These are phyloP conservation scores for Ormyrus thymus DNA, from an alignment of 2,888 invertebrate genomes.

Conservation along the genomic window DNA sequence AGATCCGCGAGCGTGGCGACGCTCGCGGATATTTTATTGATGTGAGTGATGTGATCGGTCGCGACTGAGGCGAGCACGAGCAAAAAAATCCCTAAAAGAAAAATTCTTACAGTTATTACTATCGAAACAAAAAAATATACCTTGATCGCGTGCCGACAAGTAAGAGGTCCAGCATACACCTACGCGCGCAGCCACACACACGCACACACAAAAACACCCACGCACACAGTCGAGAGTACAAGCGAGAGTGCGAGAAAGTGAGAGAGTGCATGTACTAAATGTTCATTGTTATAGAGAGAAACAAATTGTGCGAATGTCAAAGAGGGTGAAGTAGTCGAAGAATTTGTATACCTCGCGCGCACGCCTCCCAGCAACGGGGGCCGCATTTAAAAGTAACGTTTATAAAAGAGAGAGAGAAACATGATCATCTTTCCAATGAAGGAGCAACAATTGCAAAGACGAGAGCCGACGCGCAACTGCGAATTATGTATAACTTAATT, in stretches of 20 bases:
- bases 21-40: constrained; percentile 55
- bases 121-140: constrained; percentile 26
- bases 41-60: constrained; percentile 33
- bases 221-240: not conserved
- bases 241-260: constrained; percentile 31
- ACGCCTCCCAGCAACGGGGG: constrained; percentile 55
- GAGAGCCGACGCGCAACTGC: constrained; percentile 12
- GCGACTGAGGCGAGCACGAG: constrained; percentile 38
- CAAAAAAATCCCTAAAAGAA: constrained; percentile 43
- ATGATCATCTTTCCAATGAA: not conserved
- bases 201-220: too few species aligned
- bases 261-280: constrained; percentile 57
- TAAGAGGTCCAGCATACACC: constrained; percentile 40
- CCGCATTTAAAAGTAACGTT: constrained; percentile 66
- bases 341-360: constrained; percentile 66
- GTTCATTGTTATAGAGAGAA: constrained; percentile 60
- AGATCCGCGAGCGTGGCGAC: constrained; percentile 57
- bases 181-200: too few species aligned
- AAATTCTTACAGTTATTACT: constrained; percentile 53
- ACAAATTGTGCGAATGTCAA: constrained; percentile 44
- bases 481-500: constrained; percentile 30
- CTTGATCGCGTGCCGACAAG: constrained; percentile 25
- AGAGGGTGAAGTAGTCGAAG: constrained; percentile 46
- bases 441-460: constrained; percentile 4
- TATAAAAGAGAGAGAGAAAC: constrained; percentile 57